phyloP scores from a whole-genome alignment of 2,113 vertebrate genomes.

The Lota lota region DNA sequence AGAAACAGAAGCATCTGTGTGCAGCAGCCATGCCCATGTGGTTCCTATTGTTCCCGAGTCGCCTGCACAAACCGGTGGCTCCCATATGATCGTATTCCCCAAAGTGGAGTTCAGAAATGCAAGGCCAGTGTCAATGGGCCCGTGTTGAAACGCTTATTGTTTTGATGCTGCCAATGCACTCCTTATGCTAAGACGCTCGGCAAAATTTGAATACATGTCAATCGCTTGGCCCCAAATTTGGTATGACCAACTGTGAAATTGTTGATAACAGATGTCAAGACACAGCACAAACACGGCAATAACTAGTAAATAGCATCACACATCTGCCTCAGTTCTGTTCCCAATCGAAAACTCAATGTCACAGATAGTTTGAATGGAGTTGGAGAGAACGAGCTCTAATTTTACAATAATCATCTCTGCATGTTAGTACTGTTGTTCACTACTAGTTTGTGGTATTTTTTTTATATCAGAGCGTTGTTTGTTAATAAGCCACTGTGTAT shows the following conservation, averaged over 20 bases:
- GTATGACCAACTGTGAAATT: neutral
- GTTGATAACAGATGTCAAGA: neutral
- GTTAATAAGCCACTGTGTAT: no score
- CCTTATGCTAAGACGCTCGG: neutral
- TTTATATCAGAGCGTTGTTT: no score
- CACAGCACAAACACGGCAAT: no score
- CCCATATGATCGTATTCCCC: constrained; percentile 4
- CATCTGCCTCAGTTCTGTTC: no score
- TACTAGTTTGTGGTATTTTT: no score
- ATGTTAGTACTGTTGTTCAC: no score
- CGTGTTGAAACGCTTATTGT: neutral
- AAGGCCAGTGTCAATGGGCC: neutral
- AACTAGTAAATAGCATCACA: no score
- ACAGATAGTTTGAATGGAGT: no score
- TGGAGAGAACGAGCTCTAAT: no score
- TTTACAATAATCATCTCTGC: no score
- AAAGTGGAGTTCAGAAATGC: neutral
- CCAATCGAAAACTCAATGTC: no score
- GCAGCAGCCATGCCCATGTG: neutral
- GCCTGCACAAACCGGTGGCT: neutral
- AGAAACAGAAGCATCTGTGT: constrained; percentile 3
- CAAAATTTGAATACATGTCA: neutral
- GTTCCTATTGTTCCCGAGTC: neutral
- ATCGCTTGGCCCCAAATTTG: neutral
- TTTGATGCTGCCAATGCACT: neutral